Percentiles rank a stretch among this genome's conserved stretches.
phyloP scores from a whole-genome alignment of 2,797 vertebrate genomes.

The Sebastes minor region DNA sequence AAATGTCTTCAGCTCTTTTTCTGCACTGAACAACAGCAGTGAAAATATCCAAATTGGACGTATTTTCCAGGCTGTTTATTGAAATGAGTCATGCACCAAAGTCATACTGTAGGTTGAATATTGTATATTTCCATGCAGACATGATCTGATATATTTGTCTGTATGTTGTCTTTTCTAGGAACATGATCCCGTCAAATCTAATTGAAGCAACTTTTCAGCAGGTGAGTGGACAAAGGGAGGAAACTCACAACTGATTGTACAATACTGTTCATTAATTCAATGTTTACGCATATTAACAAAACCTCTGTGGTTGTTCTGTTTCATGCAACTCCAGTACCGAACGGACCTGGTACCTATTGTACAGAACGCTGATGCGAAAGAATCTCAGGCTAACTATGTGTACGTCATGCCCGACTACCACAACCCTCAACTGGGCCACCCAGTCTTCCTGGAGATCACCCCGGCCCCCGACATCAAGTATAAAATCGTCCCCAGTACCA shows the following conservation, averaged over 20 bases:
- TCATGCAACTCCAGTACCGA: constrained; percentile 80
- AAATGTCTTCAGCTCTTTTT: too few species aligned
- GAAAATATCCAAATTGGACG: too few species aligned
- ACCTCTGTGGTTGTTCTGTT: background rate
- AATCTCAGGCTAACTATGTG: constrained; percentile 84
- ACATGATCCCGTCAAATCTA: constrained; percentile 92
- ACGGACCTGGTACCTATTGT: constrained; percentile 86
- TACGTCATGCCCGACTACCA: constrained; percentile 89
- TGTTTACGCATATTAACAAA: background rate
- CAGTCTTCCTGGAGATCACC: constrained; percentile 88
- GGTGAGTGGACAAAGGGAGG: constrained; percentile 71
- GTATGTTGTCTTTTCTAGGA: constrained; percentile 71
- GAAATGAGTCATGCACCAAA: background rate
- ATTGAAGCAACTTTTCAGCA: constrained; percentile 92
- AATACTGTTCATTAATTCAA: background rate
- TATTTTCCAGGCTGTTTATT: too few species aligned
- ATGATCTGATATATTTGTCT: background rate
- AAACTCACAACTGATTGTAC: background rate
- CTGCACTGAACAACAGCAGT: too few species aligned
- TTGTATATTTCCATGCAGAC: background rate
- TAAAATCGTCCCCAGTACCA: constrained; percentile 85
- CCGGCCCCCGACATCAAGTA: constrained; percentile 87
- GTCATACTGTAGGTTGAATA: background rate
- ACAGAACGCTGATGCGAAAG: constrained; percentile 64
- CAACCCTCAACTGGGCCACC: constrained; percentile 84